Evolutionary conservation across 2,797 vertebrate species (phyloP).

Genomic region (Centroberyx gerrardi): DNA sequence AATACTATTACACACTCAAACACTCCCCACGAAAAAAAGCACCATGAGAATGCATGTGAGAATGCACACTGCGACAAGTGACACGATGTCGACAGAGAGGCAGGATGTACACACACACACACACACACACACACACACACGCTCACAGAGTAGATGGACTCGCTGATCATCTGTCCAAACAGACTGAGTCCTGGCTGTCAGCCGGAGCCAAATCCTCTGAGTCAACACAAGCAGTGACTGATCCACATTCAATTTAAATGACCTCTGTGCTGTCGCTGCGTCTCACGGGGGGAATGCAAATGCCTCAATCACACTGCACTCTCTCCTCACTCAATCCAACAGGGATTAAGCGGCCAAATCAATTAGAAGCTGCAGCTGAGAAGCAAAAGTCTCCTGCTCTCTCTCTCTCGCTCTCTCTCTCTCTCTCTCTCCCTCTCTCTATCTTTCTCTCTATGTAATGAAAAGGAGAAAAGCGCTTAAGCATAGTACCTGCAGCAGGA

Average conservation of each 20-base stretch:
- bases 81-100: neutral
- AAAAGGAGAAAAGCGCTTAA: constrained; percentile 46
- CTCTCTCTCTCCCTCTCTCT: constrained; percentile 2
- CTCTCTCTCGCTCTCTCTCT: constrained; percentile 24
- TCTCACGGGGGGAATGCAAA: constrained; percentile 71
- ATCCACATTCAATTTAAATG: constrained; percentile 78
- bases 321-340: constrained; percentile 74
- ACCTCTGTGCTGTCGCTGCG: constrained; percentile 64
- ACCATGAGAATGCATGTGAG: too few species aligned
- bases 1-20: neutral
- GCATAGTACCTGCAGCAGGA: constrained; percentile 49
- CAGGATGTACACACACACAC: constrained; percentile 54
- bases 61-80: constrained; percentile 18
- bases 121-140: constrained; percentile 19
- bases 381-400: constrained; percentile 55
- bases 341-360: constrained; percentile 84
- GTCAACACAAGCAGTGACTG: constrained; percentile 73
- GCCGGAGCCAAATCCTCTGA: constrained; percentile 66
- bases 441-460: too few species aligned
- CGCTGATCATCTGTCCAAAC: constrained; percentile 66
- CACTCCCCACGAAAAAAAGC: neutral
- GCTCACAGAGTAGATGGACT: constrained; percentile 56
- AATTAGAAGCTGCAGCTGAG: constrained; percentile 78
- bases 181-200: constrained; percentile 59
- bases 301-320: constrained; percentile 69